These are phyloP conservation scores for Danio albolineatus DNA, from an alignment of 2,797 vertebrate genomes.

Conservation along the genomic window DNA sequence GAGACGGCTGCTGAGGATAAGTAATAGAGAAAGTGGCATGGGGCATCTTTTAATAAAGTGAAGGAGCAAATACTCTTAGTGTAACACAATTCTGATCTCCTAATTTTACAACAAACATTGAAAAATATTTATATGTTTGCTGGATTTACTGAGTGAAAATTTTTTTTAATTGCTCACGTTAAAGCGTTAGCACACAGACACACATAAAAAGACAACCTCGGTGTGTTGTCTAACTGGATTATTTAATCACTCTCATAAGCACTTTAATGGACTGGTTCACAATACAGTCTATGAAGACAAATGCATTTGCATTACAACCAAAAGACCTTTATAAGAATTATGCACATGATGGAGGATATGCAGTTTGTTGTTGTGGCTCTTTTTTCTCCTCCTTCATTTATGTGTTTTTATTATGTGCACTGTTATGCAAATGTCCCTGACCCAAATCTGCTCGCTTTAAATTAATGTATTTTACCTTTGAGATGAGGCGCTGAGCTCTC, in stretches of 20 bases:
- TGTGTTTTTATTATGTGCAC: slow-evolving; percentile 77
- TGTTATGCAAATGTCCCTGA: slow-evolving; percentile 81
- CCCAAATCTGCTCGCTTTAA: slow-evolving; percentile 79
- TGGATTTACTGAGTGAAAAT: slow-evolving; percentile 27
- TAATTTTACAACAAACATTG: slow-evolving; percentile 38
- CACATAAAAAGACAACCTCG: slow-evolving; percentile 35
- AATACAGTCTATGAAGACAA: slow-evolving; percentile 56
- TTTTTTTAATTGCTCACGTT: slow-evolving; percentile 12
- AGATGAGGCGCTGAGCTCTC: slow-evolving; percentile 67
- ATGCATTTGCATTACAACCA: slow-evolving; percentile 65
- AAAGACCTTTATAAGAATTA: slow-evolving; percentile 68
- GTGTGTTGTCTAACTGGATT: slow-evolving; percentile 22
- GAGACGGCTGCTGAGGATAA: slow-evolving; percentile 73
- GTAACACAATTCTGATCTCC: slow-evolving; percentile 34
- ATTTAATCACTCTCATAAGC: slow-evolving; percentile 47
- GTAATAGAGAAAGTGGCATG: slow-evolving; percentile 44
- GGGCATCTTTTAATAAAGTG: slow-evolving; percentile 52
- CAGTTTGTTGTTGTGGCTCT: slow-evolving; percentile 69
- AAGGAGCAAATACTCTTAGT: slow-evolving; percentile 44
- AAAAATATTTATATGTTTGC: slow-evolving; percentile 20
- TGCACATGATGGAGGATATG: slow-evolving; percentile 72
- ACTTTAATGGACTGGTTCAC: slow-evolving; percentile 54
- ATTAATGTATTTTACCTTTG: slow-evolving; percentile 83
- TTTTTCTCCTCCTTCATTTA: slow-evolving; percentile 65
- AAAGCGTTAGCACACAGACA: slow-evolving; percentile 42